Evolutionary conservation across 2,113 vertebrate species (phyloP).

Genomic region (Struthidea cinerea): DNA sequence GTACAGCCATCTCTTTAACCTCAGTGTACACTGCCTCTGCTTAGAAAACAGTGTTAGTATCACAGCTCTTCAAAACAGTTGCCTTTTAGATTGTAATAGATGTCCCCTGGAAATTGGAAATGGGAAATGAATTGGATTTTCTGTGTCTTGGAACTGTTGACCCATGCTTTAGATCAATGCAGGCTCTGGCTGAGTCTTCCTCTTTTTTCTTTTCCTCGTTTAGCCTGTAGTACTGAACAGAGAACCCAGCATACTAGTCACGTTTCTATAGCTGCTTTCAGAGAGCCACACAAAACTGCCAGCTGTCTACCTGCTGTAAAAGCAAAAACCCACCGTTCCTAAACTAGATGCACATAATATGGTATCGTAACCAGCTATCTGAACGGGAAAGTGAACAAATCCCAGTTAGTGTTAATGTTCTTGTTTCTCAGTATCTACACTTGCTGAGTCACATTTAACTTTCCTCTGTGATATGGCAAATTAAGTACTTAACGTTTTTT

Average conservation of each 20-base stretch:
- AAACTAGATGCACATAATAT: not conserved
- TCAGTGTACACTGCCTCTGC: not conserved
- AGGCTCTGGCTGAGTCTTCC: not conserved
- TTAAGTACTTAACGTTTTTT: not conserved
- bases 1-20: not conserved
- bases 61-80: not conserved
- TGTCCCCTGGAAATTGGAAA: not conserved
- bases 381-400: not conserved
- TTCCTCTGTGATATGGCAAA: not conserved
- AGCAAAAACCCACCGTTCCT: not conserved
- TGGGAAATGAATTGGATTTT: conserved; percentile 39
- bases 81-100: not conserved
- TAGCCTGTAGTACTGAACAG: not conserved
- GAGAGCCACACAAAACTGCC: not conserved
- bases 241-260: not conserved
- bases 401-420: not conserved
- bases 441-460: not conserved
- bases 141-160: not conserved
- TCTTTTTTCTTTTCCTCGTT: not conserved
- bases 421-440: not conserved
- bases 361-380: not conserved
- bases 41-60: not conserved
- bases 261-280: not conserved
- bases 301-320: not conserved
- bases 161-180: not conserved